phyloP scores from a whole-genome alignment of 2,888 invertebrate genomes.

The Sinotaia quadrata region DNA sequence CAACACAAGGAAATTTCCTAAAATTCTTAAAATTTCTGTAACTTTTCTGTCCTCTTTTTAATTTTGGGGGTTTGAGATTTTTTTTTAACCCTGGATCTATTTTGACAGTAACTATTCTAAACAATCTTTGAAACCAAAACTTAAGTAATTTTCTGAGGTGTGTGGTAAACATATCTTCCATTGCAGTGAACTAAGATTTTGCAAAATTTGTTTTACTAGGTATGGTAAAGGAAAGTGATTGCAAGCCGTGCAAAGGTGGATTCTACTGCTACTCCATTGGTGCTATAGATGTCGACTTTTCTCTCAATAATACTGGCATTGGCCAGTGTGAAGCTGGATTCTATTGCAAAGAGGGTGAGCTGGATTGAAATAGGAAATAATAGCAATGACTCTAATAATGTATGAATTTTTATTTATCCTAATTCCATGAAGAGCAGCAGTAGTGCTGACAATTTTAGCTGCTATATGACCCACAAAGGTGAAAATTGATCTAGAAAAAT shows the following conservation, averaged over 20 bases:
- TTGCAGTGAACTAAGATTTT: no score
- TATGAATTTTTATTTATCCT: not conserved
- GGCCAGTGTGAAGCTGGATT: constrained; percentile 65
- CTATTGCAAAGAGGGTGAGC: constrained; percentile 67
- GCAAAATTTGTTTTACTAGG: constrained; percentile 16
- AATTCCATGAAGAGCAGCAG: not conserved
- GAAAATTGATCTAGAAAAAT: not conserved
- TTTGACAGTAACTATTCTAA: no score
- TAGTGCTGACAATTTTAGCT: not conserved
- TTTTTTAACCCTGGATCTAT: no score
- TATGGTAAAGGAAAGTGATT: constrained; percentile 47
- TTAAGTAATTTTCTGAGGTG: no score
- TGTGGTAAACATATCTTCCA: no score
- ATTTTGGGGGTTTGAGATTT: no score
- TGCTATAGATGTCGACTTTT: constrained; percentile 63
- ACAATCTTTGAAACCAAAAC: no score
- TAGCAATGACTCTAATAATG: not conserved
- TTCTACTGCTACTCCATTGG: constrained; percentile 63
- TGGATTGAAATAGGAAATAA: not conserved
- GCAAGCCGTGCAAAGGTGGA: constrained; percentile 61
- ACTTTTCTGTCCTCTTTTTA: no score
- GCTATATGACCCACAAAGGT: not conserved
- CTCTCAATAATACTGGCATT: constrained; percentile 63
- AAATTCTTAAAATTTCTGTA: no score
- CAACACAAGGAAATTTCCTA: no score